Evolutionary conservation across 1,140 invertebrate species (phyloP), one percentile per base, ranked within the genome.

Genomic region (Leptestheria dahalacensis): DNA sequence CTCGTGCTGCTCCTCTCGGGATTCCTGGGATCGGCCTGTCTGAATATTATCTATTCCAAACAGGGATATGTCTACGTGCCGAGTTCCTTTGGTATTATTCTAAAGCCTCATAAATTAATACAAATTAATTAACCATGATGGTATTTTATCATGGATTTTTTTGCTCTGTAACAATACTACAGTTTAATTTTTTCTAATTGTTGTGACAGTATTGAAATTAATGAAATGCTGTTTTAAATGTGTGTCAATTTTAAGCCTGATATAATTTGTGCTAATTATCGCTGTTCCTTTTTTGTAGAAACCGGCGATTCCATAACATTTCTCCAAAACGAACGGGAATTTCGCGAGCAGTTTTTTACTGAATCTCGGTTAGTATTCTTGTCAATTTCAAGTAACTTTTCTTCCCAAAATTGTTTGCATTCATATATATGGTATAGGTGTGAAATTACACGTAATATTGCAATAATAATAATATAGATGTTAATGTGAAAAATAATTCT

Each of bases 11-110:
- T 86, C 1, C 68, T 91, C 4, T 77, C 80, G 3, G 83, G 86
- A 1, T 82, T 91, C 65, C 70, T 92, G 41, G 89, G 86, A 11
- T 84, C 88, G 63, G 83, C 82, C 10, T 91, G 87, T 70, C 77
- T 83, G 4, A 81, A 85, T 64, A 82, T 90, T 61, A 71, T 91
- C 29, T 77, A 78, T 63, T 76, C 81, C 49, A 72, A 84, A 65
- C 82, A 82, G 12, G 46, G 47, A 48, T 89, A 83, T 64, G 70
- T 73, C 52, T 91, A 89, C 67, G 73, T 82, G 29, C 83, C 86
- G 1, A 86, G 84, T 64, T 91, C 88, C 57, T 92, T 86, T 72
- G 90, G 89, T 91, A 74, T 28, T 46, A 11, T 48, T 33, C 50
- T 64, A 23, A 41, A 41, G 6, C 15, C 6, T 15, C 33, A 41